phyloP scores from a whole-genome alignment of 2,113 vertebrate species.

The Entelurus aequoreus region DNA sequence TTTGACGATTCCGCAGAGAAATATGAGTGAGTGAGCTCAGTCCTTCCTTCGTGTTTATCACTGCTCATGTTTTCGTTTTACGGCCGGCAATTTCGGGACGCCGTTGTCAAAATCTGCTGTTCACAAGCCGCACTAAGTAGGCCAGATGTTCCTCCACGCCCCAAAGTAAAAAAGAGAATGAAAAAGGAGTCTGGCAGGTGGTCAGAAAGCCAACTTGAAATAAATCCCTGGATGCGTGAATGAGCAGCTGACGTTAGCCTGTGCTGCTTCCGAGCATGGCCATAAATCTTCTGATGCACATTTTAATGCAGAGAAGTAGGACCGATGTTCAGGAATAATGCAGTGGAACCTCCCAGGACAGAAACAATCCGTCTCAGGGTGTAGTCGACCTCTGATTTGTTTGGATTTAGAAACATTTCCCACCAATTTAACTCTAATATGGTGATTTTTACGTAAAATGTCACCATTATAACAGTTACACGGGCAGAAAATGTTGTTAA shows the following conservation, averaged over 20 bases:
- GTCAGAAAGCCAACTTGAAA: neutral
- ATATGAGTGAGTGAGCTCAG: neutral
- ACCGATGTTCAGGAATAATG: neutral
- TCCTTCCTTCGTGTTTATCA: neutral
- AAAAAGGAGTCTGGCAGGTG: constrained; percentile 4
- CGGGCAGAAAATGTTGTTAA: too few species aligned
- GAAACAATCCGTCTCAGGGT: neutral
- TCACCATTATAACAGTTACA: too few species aligned
- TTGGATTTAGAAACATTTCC: too few species aligned
- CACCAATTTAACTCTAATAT: too few species aligned
- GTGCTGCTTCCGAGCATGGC: neutral
- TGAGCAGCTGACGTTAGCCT: constrained; percentile 3
- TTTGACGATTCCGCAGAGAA: constrained; percentile 1
- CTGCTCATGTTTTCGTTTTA: neutral
- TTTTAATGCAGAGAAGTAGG: neutral
- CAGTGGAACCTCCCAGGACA: neutral
- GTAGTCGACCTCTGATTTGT: neutral
- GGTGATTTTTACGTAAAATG: too few species aligned
- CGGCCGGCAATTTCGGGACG: neutral
- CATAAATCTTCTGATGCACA: neutral
- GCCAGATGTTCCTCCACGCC: constrained; percentile 2
- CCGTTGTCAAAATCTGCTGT: neutral
- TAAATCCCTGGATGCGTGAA: constrained; percentile 10
- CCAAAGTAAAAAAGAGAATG: neutral
- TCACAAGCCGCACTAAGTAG: neutral